phyloP scores from a whole-genome alignment of 2,797 vertebrate genomes.

The Poecilia velifera region DNA sequence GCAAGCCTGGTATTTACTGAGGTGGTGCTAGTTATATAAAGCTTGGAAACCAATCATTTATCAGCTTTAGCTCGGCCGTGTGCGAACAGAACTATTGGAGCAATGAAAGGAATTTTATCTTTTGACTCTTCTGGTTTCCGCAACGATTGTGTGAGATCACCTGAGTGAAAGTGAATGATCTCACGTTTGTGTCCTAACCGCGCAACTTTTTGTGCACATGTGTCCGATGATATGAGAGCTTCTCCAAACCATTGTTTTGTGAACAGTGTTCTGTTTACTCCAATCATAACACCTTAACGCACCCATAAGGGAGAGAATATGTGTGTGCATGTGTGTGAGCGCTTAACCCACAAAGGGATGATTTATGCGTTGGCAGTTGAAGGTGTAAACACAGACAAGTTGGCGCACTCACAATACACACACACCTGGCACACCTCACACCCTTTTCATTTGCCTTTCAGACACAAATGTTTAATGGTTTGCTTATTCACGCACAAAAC shows the following conservation, averaged over 20 bases:
- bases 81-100: neutral
- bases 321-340: conserved; percentile 24
- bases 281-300: conserved; percentile 46
- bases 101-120: conserved; percentile 10
- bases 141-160: conserved; percentile 21
- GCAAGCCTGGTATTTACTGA: neutral
- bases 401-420: conserved; percentile 13
- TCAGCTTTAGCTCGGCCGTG: neutral
- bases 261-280: conserved; percentile 58
- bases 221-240: conserved; percentile 39
- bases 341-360: conserved; percentile 32
- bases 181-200: neutral
- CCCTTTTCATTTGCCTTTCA: conserved; percentile 29
- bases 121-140: conserved; percentile 11
- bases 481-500: conserved; percentile 22
- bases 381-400: conserved; percentile 66
- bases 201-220: conserved; percentile 26
- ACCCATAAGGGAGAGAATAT: conserved; percentile 35
- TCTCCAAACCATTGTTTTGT: conserved; percentile 51
- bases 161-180: conserved; percentile 15
- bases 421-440: conserved; percentile 51
- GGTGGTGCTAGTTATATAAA: neutral
- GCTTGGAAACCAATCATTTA: neutral
- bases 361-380: conserved; percentile 58
- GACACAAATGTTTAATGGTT: conserved; percentile 23